Conservation (phyloP, 53 echinoderm and acorn worm species). For the Echinarachnius parma region DNA sequence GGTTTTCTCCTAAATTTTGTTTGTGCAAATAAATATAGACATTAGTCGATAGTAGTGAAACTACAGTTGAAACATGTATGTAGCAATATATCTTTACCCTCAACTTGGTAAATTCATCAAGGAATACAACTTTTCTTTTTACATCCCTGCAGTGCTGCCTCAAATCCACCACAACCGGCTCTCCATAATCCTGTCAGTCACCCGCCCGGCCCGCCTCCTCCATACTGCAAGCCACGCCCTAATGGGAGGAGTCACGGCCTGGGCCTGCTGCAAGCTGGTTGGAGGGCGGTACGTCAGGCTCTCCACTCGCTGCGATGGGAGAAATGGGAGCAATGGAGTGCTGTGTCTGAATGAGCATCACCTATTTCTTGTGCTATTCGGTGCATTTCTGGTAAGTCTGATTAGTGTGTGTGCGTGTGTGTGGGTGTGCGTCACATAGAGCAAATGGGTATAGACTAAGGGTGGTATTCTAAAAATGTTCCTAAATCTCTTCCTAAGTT, state of each 20-base stretch:
- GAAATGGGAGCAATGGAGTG: slow-evolving; percentile 12
- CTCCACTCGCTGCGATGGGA: slow-evolving; percentile 27
- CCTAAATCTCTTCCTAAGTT: no score
- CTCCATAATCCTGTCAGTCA: slow-evolving; percentile 64
- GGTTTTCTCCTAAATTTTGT: no score
- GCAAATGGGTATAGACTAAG: no score
- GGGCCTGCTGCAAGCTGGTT: slow-evolving; percentile 55
- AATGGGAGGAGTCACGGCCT: slow-evolving; percentile 62
- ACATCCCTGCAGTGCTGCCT: slow-evolving; percentile 60
- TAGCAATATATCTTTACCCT: no score
- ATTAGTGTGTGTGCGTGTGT: no score
- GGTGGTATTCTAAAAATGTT: no score
- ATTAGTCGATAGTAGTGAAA: no score
- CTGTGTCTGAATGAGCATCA: slow-evolving; percentile 81
- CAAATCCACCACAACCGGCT: slow-evolving; percentile 69
- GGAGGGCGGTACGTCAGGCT: slow-evolving; percentile 49
- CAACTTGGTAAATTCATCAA: no score
- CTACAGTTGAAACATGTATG: no score
- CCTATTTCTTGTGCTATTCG: slow-evolving; percentile 77
- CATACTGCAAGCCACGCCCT: slow-evolving; percentile 60
- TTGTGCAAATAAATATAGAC: no score
- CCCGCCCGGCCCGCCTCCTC: slow-evolving; percentile 61
- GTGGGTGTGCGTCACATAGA: no score
- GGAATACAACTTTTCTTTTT: no score
- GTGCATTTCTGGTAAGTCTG: slow-evolving; percentile 71